A percentile compares a stretch with the other conserved stretches of the same genome.
These are phyloP conservation scores for Ptychobarbus kaznakovi DNA, from an alignment of 2,797 vertebrate genomes.

Conservation along the genomic window DNA sequence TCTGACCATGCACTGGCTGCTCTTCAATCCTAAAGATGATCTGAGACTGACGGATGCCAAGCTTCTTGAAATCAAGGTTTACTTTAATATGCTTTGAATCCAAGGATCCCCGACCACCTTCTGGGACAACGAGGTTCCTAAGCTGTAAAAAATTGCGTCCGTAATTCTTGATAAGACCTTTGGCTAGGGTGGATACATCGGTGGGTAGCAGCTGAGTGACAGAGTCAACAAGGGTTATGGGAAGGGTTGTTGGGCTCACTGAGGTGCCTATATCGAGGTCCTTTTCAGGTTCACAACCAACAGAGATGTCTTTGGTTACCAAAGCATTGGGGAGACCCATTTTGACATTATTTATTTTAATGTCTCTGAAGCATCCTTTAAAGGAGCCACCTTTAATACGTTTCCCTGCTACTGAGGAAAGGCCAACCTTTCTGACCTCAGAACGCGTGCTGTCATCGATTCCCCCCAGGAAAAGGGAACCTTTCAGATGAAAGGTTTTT, in stretches of 20 bases:
- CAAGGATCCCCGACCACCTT: slow-evolving; percentile 82
- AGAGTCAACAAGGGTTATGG: slow-evolving; percentile 56
- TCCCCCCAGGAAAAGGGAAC: slow-evolving; percentile 85
- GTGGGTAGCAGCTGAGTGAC: slow-evolving; percentile 66
- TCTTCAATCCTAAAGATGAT: slow-evolving; percentile 84
- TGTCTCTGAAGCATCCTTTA: slow-evolving; percentile 87
- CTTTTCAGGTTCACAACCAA: slow-evolving; percentile 85
- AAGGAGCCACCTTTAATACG: slow-evolving; percentile 85
- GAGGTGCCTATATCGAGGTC: slow-evolving; percentile 60
- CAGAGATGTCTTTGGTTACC: slow-evolving; percentile 89
- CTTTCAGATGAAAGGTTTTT: slow-evolving; percentile 77
- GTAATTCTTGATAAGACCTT: slow-evolving; percentile 72
- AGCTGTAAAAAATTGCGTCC: slow-evolving; percentile 80
- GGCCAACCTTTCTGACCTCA: slow-evolving; percentile 78
- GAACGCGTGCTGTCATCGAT: slow-evolving; percentile 79
- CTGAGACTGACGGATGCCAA: slow-evolving; percentile 86
- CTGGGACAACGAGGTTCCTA: slow-evolving; percentile 83
- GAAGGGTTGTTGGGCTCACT: slow-evolving; percentile 63
- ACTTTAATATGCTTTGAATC: slow-evolving; percentile 87
- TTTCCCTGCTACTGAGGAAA: slow-evolving; percentile 84
- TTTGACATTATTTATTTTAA: slow-evolving; percentile 80
- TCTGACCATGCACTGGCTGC: slow-evolving; percentile 80
- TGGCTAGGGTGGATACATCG: slow-evolving; percentile 72
- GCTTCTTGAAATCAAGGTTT: slow-evolving; percentile 83
- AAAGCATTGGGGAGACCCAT: slow-evolving; percentile 82